Conservation (phyloP, 2,113 vertebrate genomes). For the Caranx ignobilis region DNA sequence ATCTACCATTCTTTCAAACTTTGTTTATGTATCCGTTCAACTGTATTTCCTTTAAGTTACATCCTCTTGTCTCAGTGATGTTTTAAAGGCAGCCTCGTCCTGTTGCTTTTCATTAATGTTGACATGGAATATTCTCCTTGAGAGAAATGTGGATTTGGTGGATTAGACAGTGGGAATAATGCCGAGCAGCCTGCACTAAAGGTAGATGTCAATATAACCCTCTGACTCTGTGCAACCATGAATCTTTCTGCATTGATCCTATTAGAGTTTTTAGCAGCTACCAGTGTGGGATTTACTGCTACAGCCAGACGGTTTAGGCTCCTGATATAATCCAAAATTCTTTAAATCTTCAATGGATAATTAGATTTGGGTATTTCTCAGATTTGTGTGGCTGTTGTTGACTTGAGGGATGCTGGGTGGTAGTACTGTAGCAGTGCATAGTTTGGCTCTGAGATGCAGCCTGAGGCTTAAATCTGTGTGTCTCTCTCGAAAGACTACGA, state of each 20-base stretch:
- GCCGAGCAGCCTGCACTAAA: neutral
- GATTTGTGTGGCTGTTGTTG: constrained; percentile 22
- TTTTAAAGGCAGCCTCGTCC: neutral
- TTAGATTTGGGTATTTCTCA: constrained; percentile 46
- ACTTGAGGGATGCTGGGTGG: constrained; percentile 11
- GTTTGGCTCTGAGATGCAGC: constrained; percentile 33
- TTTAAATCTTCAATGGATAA: constrained; percentile 45
- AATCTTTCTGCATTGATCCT: constrained; percentile 29
- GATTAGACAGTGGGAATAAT: neutral
- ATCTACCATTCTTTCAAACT: neutral
- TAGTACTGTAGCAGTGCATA: constrained; percentile 14
- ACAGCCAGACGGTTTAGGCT: constrained; percentile 28
- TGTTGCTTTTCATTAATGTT: neutral
- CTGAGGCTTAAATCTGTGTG: constrained; percentile 30
- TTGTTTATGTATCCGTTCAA: neutral
- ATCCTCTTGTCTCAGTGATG: neutral
- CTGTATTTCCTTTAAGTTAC: neutral
- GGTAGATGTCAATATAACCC: neutral
- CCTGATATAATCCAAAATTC: constrained; percentile 35
- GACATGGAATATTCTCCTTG: neutral
- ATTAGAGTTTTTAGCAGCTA: constrained; percentile 19
- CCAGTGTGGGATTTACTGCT: constrained; percentile 18
- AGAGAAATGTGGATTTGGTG: neutral
- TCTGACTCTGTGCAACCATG: neutral
- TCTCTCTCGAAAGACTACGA: constrained; percentile 15